Base-by-base conservation (phyloP, 2,888 invertebrate species). In the Ochlodes sylvanus region DNA sequence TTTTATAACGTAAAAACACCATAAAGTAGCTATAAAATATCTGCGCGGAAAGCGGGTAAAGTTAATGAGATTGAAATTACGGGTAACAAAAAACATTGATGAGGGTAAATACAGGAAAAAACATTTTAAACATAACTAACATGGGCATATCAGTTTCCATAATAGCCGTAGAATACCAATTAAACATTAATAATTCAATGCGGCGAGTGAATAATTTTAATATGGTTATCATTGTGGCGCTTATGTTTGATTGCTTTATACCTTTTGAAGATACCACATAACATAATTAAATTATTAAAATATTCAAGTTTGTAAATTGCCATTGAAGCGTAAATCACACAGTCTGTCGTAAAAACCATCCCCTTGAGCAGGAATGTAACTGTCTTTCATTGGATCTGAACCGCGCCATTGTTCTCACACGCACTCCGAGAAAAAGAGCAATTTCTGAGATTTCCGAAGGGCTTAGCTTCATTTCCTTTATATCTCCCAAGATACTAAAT, bases 391-490 rank as follows among this genome's bases (percentile, higher is more conserved):
- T 89, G 84, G 87, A 85, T 84, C 77, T 79, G 79, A 81, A 82
- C 77, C 81, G 78, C 80, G 84, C 87, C 83, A 88, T 90, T 89
- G 90, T 90, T 89, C 91, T 89, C 90, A 90, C 82, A 91, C 90
- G 87, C 88, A 87, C 88, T 85, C 80, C 75, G 78, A 86, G 85
- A 88, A 88, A 89, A 90, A 90, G 87, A 87, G 88, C 92, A 92
- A 92, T 92, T 89, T 90, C 92, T 88, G 83, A 90, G 92, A 92
- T 91, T 92, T 92, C 91, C 92, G 89, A 92, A 92, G 92, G 92
- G 92, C 92, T 91, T 92, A 90, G 90, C 87, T 92, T 92, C 92
- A 92, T 92, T 92, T 92, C 90, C 92, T 92, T 92, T 92, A 92
- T 92, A 90, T 89, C 91, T 92, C 92, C 92, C 92, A 82, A 87